These are phyloP conservation scores for Caloenas nicobarica DNA, from an alignment of 2,113 vertebrate genomes.

Conservation along the genomic window DNA sequence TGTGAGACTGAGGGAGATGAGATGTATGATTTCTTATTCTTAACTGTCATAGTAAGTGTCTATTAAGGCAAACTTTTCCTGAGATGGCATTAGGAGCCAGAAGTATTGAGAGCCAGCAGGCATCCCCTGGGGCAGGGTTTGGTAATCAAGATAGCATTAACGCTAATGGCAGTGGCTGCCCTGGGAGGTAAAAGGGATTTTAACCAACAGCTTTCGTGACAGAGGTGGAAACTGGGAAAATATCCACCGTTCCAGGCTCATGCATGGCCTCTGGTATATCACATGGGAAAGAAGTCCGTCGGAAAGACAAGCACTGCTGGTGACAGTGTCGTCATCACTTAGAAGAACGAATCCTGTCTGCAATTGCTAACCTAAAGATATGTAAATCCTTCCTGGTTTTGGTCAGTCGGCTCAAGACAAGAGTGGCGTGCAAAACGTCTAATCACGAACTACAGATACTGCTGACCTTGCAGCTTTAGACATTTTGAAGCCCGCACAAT, in stretches of 20 bases:
- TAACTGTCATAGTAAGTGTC: not conserved
- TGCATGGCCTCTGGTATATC: accelerated
- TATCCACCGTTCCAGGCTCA: not conserved
- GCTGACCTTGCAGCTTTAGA: too few species aligned
- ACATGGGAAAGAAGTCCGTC: accelerated
- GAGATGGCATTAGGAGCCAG: not conserved
- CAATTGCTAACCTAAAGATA: too few species aligned
- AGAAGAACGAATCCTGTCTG: too few species aligned
- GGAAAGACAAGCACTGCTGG: accelerated
- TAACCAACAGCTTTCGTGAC: not conserved
- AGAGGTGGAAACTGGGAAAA: not conserved
- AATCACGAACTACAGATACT: too few species aligned
- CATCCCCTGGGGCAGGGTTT: not conserved
- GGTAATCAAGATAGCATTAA: not conserved
- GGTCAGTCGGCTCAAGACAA: too few species aligned
- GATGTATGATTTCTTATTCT: not conserved
- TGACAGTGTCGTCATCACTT: not conserved
- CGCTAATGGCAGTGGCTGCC: not conserved
- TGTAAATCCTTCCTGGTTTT: too few species aligned
- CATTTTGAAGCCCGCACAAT: too few species aligned
- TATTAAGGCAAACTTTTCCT: not conserved
- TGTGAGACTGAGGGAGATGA: not conserved
- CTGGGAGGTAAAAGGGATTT: not conserved
- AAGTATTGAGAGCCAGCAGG: not conserved
- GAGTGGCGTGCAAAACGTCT: too few species aligned